A percentile compares a stretch with the other conserved stretches of the same genome.
These are phyloP conservation scores for Synanthedon formicaeformis DNA, from an alignment of 2,888 invertebrate genomes.

Conservation along the genomic window DNA sequence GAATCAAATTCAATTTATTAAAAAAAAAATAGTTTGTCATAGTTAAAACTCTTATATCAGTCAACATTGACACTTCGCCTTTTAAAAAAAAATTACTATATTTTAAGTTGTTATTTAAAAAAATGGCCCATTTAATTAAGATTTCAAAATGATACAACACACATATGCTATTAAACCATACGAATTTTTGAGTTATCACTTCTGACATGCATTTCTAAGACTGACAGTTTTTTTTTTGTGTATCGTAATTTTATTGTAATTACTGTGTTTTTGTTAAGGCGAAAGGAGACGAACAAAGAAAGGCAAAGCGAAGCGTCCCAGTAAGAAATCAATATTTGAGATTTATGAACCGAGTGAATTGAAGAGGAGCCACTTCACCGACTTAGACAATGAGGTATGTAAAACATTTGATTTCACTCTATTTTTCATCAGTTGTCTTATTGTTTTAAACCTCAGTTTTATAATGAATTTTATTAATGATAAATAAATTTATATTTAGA, in stretches of 20 bases:
- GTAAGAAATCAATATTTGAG: conserved; percentile 90
- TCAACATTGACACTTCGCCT: no score
- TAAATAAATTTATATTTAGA: conserved; percentile 41
- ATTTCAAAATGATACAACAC: no score
- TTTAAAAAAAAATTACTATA: no score
- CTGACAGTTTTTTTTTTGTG: no score
- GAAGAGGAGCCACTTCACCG: conserved; percentile 95
- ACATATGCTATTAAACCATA: no score
- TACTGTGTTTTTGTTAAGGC: conserved; percentile 19
- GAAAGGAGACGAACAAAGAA: conserved; percentile 79
- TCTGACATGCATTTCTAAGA: no score
- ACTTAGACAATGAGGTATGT: conserved; percentile 88
- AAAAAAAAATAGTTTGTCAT: no score
- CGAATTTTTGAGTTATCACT: no score
- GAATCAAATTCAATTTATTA: no score
- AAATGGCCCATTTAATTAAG: no score
- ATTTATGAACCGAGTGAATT: conserved; percentile 98
- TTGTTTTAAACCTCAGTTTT: background rate
- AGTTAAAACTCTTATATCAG: no score
- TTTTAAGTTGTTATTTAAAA: no score
- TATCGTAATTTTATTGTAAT: background rate
- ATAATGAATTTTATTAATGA: background rate
- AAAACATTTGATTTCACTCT: conserved; percentile 5
- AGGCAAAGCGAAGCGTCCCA: conserved; percentile 78
- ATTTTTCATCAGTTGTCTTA: background rate